These are phyloP conservation scores for Eutrigla gurnardus DNA, from an alignment of 2,797 vertebrate genomes.

Conservation along the genomic window DNA sequence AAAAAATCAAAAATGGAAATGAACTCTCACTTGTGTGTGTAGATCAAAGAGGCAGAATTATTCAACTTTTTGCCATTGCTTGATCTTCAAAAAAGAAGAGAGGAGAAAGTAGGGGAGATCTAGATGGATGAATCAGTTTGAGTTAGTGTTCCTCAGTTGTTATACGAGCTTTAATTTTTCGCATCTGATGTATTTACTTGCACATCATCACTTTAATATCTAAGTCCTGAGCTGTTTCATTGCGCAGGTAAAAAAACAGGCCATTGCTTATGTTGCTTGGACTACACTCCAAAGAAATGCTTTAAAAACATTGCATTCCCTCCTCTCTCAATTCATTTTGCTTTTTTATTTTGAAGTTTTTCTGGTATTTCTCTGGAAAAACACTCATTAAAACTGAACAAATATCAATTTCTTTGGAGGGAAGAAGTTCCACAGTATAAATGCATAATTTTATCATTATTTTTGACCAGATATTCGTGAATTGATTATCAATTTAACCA, in stretches of 20 bases:
- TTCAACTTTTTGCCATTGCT: slow-evolving; percentile 90
- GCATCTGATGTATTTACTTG: slow-evolving; percentile 51
- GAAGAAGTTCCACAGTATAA: background rate
- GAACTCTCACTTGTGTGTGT: slow-evolving; percentile 86
- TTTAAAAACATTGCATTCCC: background rate
- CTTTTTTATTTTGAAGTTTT: background rate
- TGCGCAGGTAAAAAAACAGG: slow-evolving; percentile 29
- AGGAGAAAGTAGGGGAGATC: slow-evolving; percentile 78
- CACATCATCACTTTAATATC: slow-evolving; percentile 49
- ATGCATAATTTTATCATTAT: background rate
- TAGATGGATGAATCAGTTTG: slow-evolving; percentile 76
- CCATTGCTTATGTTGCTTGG: background rate
- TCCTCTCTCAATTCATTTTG: background rate
- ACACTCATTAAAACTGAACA: background rate
- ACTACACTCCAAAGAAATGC: background rate
- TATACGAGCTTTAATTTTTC: slow-evolving; percentile 58
- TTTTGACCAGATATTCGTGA: background rate
- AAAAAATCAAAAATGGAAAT: slow-evolving; percentile 92
- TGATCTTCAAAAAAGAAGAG: slow-evolving; percentile 89
- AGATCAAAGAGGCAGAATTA: slow-evolving; percentile 91
- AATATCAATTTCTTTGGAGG: background rate
- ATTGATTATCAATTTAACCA: background rate
- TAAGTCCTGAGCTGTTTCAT: slow-evolving; percentile 30
- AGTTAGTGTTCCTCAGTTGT: slow-evolving; percentile 67
- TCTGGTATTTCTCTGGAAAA: background rate